Evolutionary conservation across 2,888 invertebrate species (phyloP).

Genomic region (Tenthredo amoena): DNA sequence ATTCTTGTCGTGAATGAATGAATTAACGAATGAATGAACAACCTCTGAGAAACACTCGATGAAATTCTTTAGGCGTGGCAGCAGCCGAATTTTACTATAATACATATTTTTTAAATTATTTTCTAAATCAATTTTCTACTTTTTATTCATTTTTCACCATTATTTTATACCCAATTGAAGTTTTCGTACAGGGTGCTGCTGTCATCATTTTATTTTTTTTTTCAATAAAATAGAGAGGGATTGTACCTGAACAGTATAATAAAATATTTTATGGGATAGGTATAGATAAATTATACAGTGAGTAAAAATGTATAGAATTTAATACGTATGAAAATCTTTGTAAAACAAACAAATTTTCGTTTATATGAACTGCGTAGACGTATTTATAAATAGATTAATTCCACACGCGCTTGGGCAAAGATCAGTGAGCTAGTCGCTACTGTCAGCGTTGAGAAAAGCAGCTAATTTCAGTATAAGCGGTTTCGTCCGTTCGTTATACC

Average conservation of each 20-base stretch:
- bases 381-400: conserved; percentile 34
- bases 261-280: neutral
- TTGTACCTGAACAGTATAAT: neutral
- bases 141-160: neutral
- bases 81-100: neutral
- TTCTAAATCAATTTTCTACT: neutral
- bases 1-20: conserved; percentile 9
- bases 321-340: neutral
- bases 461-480: conserved; percentile 23
- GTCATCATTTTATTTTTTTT: neutral
- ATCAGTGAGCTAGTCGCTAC: conserved; percentile 25
- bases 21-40: neutral
- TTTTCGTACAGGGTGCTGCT: too few species aligned
- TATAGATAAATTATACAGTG: neutral
- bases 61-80: neutral
- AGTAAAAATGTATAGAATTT: neutral
- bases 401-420: conserved; percentile 33
- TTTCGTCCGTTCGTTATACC: neutral
- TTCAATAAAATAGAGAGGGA: neutral
- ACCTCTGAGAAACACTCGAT: neutral
- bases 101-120: neutral
- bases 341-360: neutral
- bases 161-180: too few species aligned
- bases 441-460: neutral
- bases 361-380: neutral